Base-by-base conservation (phyloP, 92 coral and sea anemone genomes). In the Zoanthus sansibaricus region DNA sequence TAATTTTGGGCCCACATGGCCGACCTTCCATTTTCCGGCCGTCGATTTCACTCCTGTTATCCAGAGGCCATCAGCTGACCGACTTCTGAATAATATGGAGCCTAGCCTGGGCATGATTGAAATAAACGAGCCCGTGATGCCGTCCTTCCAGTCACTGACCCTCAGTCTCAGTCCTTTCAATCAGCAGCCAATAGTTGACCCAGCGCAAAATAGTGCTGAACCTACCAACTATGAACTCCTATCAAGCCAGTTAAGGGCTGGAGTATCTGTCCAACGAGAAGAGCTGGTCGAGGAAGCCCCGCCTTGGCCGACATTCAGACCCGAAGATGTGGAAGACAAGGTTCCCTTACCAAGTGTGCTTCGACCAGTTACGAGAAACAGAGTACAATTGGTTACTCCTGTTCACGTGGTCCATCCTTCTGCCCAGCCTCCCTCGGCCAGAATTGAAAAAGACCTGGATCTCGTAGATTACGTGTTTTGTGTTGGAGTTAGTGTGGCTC, bases 401-500 rank as follows among this genome's bases (percentile, higher is more conserved):
- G 74, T 30, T 69, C 74, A 69, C 42, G 74, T 30, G 74, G 74
- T 30, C 46, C 74, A 12, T 10, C 16, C 47, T 30, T 16, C 14
- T 69, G 46, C 46, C 74, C 74, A 69, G 33, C 46, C 46, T 69
- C n/a, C 74, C 46, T 31, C 33, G 74, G 17, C 16, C 33, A 33
- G 31, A 30, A 69, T 17, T 14, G 46, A 69, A 15, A 69, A 69
- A 13, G 74, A 33, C 74, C 74, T 44, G 31, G 74, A 44, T 69
- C 46, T 69, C n/a, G 74, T 16, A 30, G 15, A 69, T 16, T 69
- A 69, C 45, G 46, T 31, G 10, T 12, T 69, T 2, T 69, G 33
- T 69, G 74, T 69, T 11, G 74, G 74, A 12, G 74, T 13, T 30
- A 69, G 74, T 69, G 74, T 69, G 5, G 74, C 74, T 0, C 74